These are phyloP conservation scores for Cataglyphis altisquamis DNA, from an alignment of 2,888 invertebrate genomes.

Conservation along the genomic window DNA sequence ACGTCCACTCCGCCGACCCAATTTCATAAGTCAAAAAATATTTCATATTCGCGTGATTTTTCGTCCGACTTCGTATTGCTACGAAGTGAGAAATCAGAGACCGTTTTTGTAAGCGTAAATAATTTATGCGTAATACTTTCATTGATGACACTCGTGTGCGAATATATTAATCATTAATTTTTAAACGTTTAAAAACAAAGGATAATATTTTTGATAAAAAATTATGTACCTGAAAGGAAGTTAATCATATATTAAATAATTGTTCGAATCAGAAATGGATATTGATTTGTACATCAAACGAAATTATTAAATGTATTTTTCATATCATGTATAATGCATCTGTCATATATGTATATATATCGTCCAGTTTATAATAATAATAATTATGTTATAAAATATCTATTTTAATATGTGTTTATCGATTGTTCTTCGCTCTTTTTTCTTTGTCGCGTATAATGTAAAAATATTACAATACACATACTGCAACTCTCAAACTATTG, in stretches of 20 bases:
- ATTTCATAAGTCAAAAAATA: slow-evolving; percentile 69
- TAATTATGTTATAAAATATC: not conserved
- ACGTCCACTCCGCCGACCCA: slow-evolving; percentile 61
- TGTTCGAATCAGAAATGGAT: not conserved
- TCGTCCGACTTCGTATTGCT: not conserved
- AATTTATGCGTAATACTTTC: not conserved
- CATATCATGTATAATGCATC: not conserved
- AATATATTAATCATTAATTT: not conserved
- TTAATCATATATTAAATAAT: not conserved
- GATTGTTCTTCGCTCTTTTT: not conserved
- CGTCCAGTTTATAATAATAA: not conserved
- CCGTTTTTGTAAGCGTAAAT: not conserved
- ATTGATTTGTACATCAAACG: not conserved
- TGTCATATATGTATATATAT: not conserved
- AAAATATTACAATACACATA: not conserved
- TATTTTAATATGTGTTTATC: slow-evolving; percentile 11
- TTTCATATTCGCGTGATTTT: slow-evolving; percentile 56
- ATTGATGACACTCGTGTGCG: not conserved
- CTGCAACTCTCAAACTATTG: not conserved
- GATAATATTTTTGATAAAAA: not conserved
- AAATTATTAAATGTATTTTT: not conserved
- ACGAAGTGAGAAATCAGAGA: not conserved
- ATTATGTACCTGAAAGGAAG: not conserved
- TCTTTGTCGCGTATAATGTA: not conserved
- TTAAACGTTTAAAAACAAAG: not conserved